Conservation (phyloP, 2,888 invertebrate species). For the Leptogaster cylindrica region DNA sequence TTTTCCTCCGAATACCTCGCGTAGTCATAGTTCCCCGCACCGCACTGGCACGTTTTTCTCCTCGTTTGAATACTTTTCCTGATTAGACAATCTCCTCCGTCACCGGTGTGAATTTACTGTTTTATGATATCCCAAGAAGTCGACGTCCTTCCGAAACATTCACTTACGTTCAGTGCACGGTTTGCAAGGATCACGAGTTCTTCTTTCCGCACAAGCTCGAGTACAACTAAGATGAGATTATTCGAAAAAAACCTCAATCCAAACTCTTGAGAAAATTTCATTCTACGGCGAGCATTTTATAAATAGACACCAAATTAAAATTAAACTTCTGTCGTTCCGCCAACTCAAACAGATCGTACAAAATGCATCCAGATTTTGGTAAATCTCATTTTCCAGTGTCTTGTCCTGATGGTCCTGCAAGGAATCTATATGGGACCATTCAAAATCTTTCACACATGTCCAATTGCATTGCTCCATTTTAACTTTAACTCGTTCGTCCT, state of each 20-base stretch:
- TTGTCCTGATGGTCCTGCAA: background rate
- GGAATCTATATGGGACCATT: background rate
- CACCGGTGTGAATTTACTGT: background rate
- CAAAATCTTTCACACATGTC: conserved; percentile 8
- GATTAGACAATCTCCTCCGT: conserved; percentile 17
- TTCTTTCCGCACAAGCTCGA: conserved; percentile 12
- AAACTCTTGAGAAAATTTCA: conserved; percentile 5
- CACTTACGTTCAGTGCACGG: conserved; percentile 11
- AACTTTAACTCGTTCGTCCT: conserved; percentile 14
- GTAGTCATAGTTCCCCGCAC: conserved; percentile 67
- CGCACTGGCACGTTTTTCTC: conserved; percentile 44
- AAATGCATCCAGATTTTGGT: background rate
- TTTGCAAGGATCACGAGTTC: conserved; percentile 9
- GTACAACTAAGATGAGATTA: conserved; percentile 20
- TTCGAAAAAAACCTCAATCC: conserved; percentile 8
- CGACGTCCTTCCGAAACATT: conserved; percentile 1
- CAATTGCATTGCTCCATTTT: background rate
- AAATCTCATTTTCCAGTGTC: background rate
- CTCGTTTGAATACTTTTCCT: conserved; percentile 26
- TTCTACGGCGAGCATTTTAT: conserved; percentile 34
- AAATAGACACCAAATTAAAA: conserved; percentile 30
- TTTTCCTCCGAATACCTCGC: conserved; percentile 85
- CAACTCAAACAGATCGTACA: no score
- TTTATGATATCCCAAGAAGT: background rate
- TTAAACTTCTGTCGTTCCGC: no score